These are phyloP conservation scores for Alaudala cheleensis DNA, from an alignment of 2,113 vertebrate genomes.

Conservation along the genomic window DNA sequence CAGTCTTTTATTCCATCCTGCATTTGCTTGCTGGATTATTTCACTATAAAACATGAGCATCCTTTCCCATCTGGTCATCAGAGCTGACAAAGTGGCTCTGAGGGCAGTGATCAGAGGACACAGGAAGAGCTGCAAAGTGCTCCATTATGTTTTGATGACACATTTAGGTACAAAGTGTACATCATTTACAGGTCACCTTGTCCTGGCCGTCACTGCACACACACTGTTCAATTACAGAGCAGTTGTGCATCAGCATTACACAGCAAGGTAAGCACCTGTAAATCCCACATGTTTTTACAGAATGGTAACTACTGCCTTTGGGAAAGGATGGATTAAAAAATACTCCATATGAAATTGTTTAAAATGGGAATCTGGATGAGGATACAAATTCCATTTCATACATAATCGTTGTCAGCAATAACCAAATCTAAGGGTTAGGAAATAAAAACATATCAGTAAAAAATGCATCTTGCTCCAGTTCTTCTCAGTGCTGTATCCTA, in stretches of 20 bases:
- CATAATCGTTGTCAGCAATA: neutral
- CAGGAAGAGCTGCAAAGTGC: neutral
- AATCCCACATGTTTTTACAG: neutral
- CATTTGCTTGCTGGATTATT: neutral
- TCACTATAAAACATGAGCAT: neutral
- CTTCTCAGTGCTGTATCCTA: neutral
- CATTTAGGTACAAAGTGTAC: neutral
- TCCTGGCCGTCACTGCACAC: neutral
- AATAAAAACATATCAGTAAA: neutral
- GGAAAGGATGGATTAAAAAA: neutral
- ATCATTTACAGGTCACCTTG: neutral
- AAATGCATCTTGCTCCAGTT: neutral
- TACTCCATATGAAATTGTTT: neutral
- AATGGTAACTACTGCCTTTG: neutral
- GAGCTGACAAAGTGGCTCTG: neutral
- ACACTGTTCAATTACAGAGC: neutral
- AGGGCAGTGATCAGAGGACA: neutral
- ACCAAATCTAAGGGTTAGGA: neutral
- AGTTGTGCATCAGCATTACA: neutral
- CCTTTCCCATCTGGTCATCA: neutral
- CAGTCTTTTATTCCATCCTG: neutral
- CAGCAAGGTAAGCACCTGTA: neutral
- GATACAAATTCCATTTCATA: neutral
- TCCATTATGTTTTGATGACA: neutral
- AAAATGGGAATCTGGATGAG: neutral